Evolutionary conservation across 2,113 vertebrate species (phyloP).

Genomic region (Isurus oxyrinchus): DNA sequence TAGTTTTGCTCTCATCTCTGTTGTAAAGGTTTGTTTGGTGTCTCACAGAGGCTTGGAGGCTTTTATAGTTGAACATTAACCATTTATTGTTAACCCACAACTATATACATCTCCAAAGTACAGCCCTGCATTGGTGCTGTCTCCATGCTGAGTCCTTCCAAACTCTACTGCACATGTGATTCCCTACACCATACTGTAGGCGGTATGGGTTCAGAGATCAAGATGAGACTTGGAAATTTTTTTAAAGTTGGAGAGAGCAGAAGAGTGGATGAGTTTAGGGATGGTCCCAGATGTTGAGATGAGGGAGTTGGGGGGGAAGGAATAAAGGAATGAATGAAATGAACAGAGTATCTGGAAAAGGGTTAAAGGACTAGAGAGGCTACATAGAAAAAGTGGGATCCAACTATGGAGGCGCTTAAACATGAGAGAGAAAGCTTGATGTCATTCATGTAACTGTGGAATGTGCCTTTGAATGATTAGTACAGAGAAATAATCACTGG

Average conservation of each 20-base stretch:
- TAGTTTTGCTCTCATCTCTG: background rate
- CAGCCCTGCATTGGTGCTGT: too few relatives aligned
- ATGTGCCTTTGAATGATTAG: background rate
- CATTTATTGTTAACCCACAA: too few relatives aligned
- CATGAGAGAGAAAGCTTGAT: background rate
- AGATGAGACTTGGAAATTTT: background rate
- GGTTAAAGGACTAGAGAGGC: background rate
- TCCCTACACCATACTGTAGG: too few relatives aligned
- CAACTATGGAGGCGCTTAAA: background rate
- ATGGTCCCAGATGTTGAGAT: background rate
- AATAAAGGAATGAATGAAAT: background rate
- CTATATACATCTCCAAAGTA: too few relatives aligned
- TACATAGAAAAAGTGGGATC: background rate
- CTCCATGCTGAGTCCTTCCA: too few relatives aligned
- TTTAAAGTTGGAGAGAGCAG: background rate
- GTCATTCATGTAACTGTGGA: background rate
- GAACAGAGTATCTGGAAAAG: background rate
- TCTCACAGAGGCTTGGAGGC: too few relatives aligned
- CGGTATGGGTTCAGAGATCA: background rate
- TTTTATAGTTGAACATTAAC: too few relatives aligned
- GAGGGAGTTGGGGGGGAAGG: too few relatives aligned
- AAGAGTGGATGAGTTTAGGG: background rate
- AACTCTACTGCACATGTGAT: too few relatives aligned
- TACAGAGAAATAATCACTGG: too few relatives aligned
- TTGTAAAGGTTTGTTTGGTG: too few relatives aligned